Base-by-base conservation (phyloP, 2,888 invertebrate species). In the Andrena dorsata region DNA sequence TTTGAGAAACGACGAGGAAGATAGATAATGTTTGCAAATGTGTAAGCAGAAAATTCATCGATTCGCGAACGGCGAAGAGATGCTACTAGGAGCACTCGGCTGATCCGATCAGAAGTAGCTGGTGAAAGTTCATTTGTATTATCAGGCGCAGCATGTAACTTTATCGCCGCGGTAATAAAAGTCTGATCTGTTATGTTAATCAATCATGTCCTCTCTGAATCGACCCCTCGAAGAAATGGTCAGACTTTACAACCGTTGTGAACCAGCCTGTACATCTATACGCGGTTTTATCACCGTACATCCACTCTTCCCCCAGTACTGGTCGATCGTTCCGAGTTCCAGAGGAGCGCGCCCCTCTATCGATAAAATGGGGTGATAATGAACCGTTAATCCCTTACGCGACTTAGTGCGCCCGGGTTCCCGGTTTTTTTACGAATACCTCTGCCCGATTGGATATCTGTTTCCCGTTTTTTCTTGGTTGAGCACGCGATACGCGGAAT, bases 321-420 rank as follows among this genome's bases (percentile, higher is more conserved):
- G 72, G 64, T 61, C 79, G 70, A 74, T 53, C 66, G 53, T 60
- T 53, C 35, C 68, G 76, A 49, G 72, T 81, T 81, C 53, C 76
- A 49, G 49, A 60, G 49, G 64, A 69, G 51, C 47, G 63, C 26
- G 76, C 49, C 47, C 72, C 60, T 20, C 72, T 69, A 65, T 70
- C 73, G 81, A 82, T 81, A 76, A 81, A 76, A 81, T 7, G 53
- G 69, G 28, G 81, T 81, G 82, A 82, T 81, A 82, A 82, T 76
- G 82, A 82, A 82, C 82, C 82, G 76, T 76, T 81, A 82, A 82
- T 72, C 81, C 81, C 73, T 66, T 65, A 73, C 65, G 69, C 76
- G 69, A 68, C 60, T 71, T 63, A 63, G 8, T 61, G 51, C 72
- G 51, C 79, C 68, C 65, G 13, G 41, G 66, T 68, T 80, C 64